Conservation (phyloP, 2,888 invertebrate genomes). For the Nephrocerus scutellatus region DNA sequence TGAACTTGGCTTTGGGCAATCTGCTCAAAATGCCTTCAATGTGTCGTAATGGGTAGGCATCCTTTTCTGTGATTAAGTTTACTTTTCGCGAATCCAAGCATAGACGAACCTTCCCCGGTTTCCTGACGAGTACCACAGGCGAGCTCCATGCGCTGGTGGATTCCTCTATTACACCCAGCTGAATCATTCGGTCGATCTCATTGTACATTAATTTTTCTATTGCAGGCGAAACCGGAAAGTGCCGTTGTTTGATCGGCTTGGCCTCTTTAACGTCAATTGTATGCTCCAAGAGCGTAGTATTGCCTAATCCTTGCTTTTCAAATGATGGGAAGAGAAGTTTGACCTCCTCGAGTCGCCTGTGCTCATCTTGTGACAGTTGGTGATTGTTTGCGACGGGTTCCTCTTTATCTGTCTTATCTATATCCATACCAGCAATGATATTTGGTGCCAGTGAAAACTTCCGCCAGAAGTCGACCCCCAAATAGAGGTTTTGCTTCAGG, state of each 20-base stretch:
- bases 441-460: slow-evolving; percentile 1
- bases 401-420: no score
- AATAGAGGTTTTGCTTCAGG: slow-evolving; percentile 13
- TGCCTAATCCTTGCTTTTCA: slow-evolving; percentile 15
- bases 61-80: slow-evolving; percentile 26
- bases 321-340: slow-evolving; percentile 14
- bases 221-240: slow-evolving; percentile 21
- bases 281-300: slow-evolving; percentile 17
- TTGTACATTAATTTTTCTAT: slow-evolving; percentile 18
- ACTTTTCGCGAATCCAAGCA: slow-evolving; percentile 33
- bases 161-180: slow-evolving; percentile 29
- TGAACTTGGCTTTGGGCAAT: slow-evolving; percentile 11
- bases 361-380: slow-evolving; percentile 1
- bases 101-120: slow-evolving; percentile 25
- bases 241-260: slow-evolving; percentile 20
- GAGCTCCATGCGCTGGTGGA: slow-evolving; percentile 32
- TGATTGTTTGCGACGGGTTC: no score
- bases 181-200: slow-evolving; percentile 34
- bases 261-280: slow-evolving; percentile 17
- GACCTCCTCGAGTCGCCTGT: neutral
- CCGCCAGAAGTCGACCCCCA: slow-evolving; percentile 17
- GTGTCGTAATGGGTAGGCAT: slow-evolving; percentile 20
- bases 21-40: slow-evolving; percentile 17
- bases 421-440: no score
- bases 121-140: slow-evolving; percentile 29